Conservation (phyloP, 37 sponge, comb jelly and placozoan genomes). For the Diacarnus erythraeanus region DNA sequence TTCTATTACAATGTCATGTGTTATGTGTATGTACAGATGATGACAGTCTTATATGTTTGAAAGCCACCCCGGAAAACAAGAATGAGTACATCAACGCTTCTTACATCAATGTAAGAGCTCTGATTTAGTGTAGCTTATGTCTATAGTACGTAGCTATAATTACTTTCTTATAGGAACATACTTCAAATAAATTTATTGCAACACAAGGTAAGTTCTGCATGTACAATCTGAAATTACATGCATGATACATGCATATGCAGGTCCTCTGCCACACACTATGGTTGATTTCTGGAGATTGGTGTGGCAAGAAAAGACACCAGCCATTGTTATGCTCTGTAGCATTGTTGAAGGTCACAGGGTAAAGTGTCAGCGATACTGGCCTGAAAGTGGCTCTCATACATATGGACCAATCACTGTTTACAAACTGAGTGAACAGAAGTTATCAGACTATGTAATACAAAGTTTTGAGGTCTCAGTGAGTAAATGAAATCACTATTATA, state of each 20-base stretch:
- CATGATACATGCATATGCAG: neutral
- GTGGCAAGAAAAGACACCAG: slow-evolving; percentile 35
- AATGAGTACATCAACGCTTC: slow-evolving; percentile 66
- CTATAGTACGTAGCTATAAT: no score
- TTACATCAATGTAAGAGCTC: slow-evolving; percentile 53
- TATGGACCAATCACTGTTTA: slow-evolving; percentile 38
- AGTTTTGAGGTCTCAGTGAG: slow-evolving; percentile 17
- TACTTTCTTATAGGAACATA: slow-evolving; percentile 56
- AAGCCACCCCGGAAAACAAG: slow-evolving; percentile 5
- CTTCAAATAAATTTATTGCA: slow-evolving; percentile 53
- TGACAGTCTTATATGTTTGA: slow-evolving; percentile 30
- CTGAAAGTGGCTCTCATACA: neutral
- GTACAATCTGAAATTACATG: neutral
- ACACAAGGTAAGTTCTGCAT: slow-evolving; percentile 45
- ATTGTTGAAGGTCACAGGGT: slow-evolving; percentile 25
- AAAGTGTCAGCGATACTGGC: slow-evolving; percentile 65
- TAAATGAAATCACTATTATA: neutral
- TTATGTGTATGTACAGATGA: slow-evolving; percentile 42
- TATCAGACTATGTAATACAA: slow-evolving; percentile 20
- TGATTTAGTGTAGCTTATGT: no score
- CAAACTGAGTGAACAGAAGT: neutral
- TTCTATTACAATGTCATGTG: no score
- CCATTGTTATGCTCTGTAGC: slow-evolving; percentile 37
- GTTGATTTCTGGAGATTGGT: slow-evolving; percentile 57
- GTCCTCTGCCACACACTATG: slow-evolving; percentile 47